Conservation (phyloP, 1,140 invertebrate species). For the Danaus melanippus region DNA sequence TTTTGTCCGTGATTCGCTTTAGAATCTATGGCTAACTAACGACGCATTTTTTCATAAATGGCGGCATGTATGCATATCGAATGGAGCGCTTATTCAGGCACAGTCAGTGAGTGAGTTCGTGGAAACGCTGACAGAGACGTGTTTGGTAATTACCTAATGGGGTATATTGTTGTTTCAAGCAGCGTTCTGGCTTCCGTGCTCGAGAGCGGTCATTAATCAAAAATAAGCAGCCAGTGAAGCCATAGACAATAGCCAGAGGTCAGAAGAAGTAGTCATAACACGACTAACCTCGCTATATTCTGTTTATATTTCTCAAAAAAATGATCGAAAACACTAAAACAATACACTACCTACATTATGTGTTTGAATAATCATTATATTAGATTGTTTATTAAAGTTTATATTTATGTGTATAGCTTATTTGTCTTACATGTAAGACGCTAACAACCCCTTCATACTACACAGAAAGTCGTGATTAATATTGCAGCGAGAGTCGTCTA, state of each 20-base stretch:
- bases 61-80: constrained; percentile 38
- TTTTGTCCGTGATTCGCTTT: constrained; percentile 62
- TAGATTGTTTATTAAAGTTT: too few relatives aligned
- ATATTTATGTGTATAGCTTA: too few relatives aligned
- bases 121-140: constrained; percentile 56
- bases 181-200: constrained; percentile 64
- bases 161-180: constrained; percentile 51
- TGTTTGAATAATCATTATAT: too few relatives aligned
- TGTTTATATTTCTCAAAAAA: too few relatives aligned
- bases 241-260: constrained; percentile 12
- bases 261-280: too few relatives aligned
- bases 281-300: too few relatives aligned
- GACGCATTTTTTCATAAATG: constrained; percentile 47
- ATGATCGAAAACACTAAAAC: too few relatives aligned
- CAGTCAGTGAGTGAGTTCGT: constrained; percentile 34
- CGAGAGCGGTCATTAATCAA: constrained; percentile 52
- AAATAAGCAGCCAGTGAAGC: constrained; percentile 35
- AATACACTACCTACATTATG: too few relatives aligned
- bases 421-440: too few relatives aligned
- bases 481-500: too few relatives aligned
- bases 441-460: too few relatives aligned
- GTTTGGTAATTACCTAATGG: constrained; percentile 59
- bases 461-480: too few relatives aligned
- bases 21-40: constrained; percentile 50
- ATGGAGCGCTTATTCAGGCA: constrained; percentile 33